Base-by-base conservation (phyloP, 1,140 invertebrate species). In the Drosophila parabipectinata region DNA sequence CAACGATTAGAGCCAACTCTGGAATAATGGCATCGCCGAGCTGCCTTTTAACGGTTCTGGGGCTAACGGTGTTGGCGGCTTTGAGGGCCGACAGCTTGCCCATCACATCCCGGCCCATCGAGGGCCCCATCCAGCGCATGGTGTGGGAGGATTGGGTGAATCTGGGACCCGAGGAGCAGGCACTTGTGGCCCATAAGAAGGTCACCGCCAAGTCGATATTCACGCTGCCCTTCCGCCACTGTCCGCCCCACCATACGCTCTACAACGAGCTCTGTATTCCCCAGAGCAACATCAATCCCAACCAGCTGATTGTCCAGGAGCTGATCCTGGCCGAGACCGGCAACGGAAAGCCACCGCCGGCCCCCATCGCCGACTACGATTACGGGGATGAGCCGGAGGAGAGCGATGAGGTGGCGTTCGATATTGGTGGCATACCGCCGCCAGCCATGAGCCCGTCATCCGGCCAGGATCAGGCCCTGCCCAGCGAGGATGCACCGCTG, bases 141-240 rank as follows among this genome's bases (percentile, higher is more conserved):
- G 90, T 89, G 8, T 91, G 90, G 90, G 69, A 91, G 48, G 89
- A 89, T 8, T 91, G 89, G 88, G 64, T 91, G n/a, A 73, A 75
- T 9, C 50, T 91, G 51, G 76, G 80, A 1, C 76, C 68, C 6
- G 84, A 87, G 32, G 74, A 88, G 26, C 72, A 77, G n/a, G 77
- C 79, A 10, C 62, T 74, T 34, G 74, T 81, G 47, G 91, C 90
- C 72, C 73, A 84, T 28, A 90, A 91, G 50, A 91, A 91, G 58
- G 84, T 91, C 32, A 91, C 87, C 10, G 89, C 90, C 44, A 91
- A 91, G 47, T 91, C 90, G 24, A 91, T 91, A 77, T 91, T 91
- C 50, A 81, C 83, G 8, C 52, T 91, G 1, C 90, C 90, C 60
- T 81, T 72, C 15, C 77, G 80, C 8, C 72, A 78, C 28, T 82